Evolutionary conservation across 2,797 vertebrate species (phyloP).

Genomic region (Gymnoscopelus braueri): DNA sequence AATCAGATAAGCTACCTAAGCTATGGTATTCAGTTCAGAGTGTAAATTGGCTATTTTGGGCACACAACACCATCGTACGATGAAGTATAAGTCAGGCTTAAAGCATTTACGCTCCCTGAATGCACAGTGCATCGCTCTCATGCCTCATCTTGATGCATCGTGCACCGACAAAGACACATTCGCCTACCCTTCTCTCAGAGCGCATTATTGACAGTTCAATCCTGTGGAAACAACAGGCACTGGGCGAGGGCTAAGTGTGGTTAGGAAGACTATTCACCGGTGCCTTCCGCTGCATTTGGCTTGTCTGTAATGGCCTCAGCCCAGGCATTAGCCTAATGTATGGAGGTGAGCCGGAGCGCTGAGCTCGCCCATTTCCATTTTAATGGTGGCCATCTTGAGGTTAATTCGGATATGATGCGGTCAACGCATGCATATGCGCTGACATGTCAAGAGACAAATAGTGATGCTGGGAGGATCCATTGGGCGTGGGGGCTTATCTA

Average conservation of each 20-base stretch:
- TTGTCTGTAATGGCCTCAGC: conserved; percentile 72
- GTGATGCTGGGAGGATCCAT: conserved; percentile 68
- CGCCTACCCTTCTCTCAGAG: conserved; percentile 23
- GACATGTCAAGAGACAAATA: conserved; percentile 74
- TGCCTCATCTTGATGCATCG: background rate
- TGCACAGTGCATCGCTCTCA: background rate
- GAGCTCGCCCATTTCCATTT: conserved; percentile 76
- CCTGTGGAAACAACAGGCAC: conserved; percentile 44
- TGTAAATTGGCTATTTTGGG: too few relatives aligned
- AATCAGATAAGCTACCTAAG: too few relatives aligned
- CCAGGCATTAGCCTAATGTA: conserved; percentile 77
- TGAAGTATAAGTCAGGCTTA: too few relatives aligned
- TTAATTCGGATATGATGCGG: conserved; percentile 81
- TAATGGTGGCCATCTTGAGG: conserved; percentile 77
- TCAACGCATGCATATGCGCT: conserved; percentile 68
- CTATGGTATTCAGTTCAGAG: too few relatives aligned
- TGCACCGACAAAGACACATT: conserved; percentile 14
- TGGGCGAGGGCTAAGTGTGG: conserved; percentile 25
- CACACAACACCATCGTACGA: too few relatives aligned
- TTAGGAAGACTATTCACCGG: conserved; percentile 38
- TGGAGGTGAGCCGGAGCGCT: conserved; percentile 69
- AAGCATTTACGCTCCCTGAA: too few relatives aligned
- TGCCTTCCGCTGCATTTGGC: conserved; percentile 77
- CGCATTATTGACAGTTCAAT: conserved; percentile 55
- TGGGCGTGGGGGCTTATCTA: conserved; percentile 72